phyloP scores from a whole-genome alignment of 2,113 vertebrate genomes.

The human (Homo sapiens) region DNA sequence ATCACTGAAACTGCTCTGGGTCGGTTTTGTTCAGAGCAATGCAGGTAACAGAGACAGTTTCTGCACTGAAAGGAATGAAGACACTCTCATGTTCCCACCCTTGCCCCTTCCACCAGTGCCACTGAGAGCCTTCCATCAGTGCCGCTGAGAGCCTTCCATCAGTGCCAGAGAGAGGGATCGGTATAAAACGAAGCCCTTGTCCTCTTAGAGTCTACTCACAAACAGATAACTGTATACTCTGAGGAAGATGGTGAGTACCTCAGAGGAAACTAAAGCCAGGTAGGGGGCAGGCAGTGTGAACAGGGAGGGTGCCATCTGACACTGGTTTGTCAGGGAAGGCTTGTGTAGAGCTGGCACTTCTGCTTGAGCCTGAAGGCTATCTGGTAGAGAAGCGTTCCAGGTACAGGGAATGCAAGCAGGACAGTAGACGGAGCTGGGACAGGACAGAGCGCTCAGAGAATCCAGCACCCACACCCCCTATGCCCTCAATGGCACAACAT shows the following conservation, averaged over 20 bases:
- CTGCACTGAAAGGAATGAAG: neutral
- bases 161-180: neutral
- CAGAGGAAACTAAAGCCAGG: neutral
- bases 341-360: rapidly evolving
- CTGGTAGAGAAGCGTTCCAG: neutral
- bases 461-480: neutral
- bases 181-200: neutral
- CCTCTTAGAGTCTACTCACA: neutral
- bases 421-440: neutral
- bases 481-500: rapidly evolving
- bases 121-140: neutral
- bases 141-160: neutral
- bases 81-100: no score
- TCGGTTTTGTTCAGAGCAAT: neutral
- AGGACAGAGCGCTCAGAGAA: neutral
- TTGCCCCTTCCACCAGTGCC: neutral
- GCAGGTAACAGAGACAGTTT: neutral
- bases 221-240: neutral
- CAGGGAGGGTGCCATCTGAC: neutral
- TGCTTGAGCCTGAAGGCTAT: neutral
- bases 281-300: neutral
- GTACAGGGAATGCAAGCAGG: neutral
- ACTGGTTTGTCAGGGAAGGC: neutral
- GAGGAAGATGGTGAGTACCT: neutral
- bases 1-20: neutral